Percentiles rank a stretch among this genome's conserved stretches.
phyloP scores from a whole-genome alignment of 2,113 vertebrate species.

The Pipra filicauda region DNA sequence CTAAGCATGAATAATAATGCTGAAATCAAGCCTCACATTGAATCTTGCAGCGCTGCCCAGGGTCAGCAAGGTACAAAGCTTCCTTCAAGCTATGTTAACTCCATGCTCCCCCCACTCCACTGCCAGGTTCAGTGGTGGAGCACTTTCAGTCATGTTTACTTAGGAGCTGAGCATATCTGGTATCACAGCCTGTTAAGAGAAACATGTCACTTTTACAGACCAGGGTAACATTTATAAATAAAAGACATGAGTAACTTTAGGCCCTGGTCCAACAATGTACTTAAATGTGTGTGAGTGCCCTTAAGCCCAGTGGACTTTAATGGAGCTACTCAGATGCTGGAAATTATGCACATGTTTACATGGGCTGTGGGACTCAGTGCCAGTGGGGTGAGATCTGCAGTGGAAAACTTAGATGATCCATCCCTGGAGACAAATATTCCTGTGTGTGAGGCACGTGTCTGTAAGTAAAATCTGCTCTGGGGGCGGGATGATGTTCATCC shows the following conservation, averaged over 20 bases:
- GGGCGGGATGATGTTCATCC: not conserved
- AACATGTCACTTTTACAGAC: slow-evolving; percentile 46
- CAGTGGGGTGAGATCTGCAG: not conserved
- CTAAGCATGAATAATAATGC: not conserved
- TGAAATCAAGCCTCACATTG: not conserved
- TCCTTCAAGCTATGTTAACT: not conserved
- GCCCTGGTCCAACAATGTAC: slow-evolving; percentile 37
- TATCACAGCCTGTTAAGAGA: slow-evolving; percentile 26
- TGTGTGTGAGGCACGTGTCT: not conserved
- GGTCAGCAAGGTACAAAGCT: not conserved
- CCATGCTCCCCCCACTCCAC: not conserved
- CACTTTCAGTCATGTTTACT: not conserved
- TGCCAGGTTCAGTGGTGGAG: not conserved
- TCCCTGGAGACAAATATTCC: not conserved
- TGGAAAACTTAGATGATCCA: not conserved
- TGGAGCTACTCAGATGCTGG: slow-evolving; percentile 30
- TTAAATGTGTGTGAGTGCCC: slow-evolving; percentile 33
- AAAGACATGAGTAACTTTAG: slow-evolving; percentile 45
- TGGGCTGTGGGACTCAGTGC: not conserved
- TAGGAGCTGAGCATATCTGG: not conserved
- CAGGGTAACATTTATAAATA: slow-evolving; percentile 47
- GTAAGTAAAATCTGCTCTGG: not conserved
- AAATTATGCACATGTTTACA: slow-evolving; percentile 5
- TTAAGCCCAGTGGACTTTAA: slow-evolving; percentile 30
- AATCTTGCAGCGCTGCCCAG: not conserved